Conservation (phyloP, 2,888 invertebrate genomes). For the Netelia virgata region DNA sequence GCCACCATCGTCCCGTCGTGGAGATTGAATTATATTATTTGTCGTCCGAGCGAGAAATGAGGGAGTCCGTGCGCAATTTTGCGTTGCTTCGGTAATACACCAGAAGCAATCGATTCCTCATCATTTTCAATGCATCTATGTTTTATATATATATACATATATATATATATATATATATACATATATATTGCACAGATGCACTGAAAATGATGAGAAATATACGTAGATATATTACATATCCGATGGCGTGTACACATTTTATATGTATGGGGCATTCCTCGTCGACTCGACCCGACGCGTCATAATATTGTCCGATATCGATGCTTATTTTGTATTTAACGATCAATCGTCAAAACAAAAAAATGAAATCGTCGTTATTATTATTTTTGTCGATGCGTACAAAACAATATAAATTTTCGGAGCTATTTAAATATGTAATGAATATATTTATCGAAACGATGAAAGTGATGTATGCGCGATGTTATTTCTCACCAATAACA, state of each 20-base stretch:
- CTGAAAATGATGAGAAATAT: too few species aligned
- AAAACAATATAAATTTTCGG: too few species aligned
- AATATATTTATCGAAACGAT: not conserved
- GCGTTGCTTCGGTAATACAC: conserved; percentile 43
- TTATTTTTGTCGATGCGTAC: too few species aligned
- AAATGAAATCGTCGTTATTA: not conserved
- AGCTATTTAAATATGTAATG: not conserved
- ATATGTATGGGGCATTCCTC: not conserved
- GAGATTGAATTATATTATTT: conserved; percentile 66
- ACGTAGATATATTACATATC: too few species aligned
- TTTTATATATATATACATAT: not conserved
- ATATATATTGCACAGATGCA: too few species aligned
- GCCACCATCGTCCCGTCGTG: conserved; percentile 42
- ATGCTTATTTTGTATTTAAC: not conserved
- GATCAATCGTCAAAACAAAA: not conserved
- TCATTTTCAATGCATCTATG: conserved; percentile 48
- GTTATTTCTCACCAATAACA: conserved; percentile 33
- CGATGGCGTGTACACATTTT: not conserved
- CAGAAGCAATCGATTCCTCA: conserved; percentile 51
- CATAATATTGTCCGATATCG: too few species aligned
- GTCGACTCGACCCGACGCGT: not conserved
- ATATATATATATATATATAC: too few species aligned
- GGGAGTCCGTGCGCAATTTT: conserved; percentile 45
- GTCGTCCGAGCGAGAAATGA: conserved; percentile 54
- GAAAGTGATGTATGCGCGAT: not conserved